Evolutionary conservation across 23 tunicate species (phyloP).

Genomic region (Styela clava): DNA sequence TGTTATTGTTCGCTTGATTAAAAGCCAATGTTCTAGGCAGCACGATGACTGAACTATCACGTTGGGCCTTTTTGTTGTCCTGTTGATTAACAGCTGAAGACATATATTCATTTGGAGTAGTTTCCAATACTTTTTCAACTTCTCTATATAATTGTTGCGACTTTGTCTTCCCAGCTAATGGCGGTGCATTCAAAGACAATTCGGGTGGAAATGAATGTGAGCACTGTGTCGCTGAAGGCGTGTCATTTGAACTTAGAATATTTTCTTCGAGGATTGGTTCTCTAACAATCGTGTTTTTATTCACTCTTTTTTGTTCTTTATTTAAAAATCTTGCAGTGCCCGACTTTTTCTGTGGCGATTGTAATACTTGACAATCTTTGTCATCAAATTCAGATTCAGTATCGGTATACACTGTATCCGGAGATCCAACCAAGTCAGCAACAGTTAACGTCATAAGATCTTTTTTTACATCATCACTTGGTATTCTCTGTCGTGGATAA

Average conservation of each 20-base stretch:
- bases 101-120: neutral
- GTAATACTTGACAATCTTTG: neutral
- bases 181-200: neutral
- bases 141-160: neutral
- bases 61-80: neutral
- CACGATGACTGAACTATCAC: neutral
- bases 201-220: neutral
- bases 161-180: neutral
- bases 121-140: neutral
- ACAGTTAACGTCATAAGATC: constrained; percentile 33
- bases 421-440: constrained; percentile 62
- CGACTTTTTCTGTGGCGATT: neutral
- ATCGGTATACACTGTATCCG: constrained; percentile 25
- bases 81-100: neutral
- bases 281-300: neutral
- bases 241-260: too few relatives aligned
- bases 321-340: too few relatives aligned
- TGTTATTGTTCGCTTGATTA: neutral
- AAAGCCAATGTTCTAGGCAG: neutral
- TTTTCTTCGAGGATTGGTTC: too few relatives aligned
- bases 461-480: constrained; percentile 16
- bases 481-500: neutral
- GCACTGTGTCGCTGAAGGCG: neutral
- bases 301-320: neutral
- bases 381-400: constrained; percentile 14